Evolutionary conservation across 2,797 vertebrate genomes (phyloP).

Genomic region (Nasua narica): DNA sequence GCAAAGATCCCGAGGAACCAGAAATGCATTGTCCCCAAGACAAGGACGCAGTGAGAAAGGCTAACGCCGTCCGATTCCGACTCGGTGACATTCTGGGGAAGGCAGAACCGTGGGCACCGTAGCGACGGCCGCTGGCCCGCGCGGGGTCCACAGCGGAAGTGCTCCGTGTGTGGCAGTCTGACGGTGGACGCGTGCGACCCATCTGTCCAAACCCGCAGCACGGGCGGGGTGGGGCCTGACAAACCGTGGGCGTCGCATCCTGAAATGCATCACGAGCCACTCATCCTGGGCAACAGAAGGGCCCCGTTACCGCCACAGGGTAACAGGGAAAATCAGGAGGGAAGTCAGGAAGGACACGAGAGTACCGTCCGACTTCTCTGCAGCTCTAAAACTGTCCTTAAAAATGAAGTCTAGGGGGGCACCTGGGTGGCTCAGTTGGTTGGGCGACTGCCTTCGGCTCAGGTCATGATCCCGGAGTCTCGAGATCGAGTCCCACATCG

Average conservation of each 20-base stretch:
- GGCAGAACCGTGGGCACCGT: neutral
- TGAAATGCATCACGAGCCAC: neutral
- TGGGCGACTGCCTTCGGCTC: too few species aligned
- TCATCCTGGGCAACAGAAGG: neutral
- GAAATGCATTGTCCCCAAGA: too few species aligned
- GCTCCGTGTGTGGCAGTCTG: rapidly evolving
- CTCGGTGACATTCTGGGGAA: neutral
- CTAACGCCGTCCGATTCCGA: rapidly evolving
- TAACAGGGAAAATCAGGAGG: neutral
- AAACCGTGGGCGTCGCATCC: neutral
- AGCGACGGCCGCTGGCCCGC: neutral
- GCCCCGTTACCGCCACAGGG: neutral
- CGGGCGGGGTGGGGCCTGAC: neutral
- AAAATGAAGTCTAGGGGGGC: neutral
- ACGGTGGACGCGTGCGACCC: rapidly evolving
- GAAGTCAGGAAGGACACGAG: neutral
- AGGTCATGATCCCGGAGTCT: too few species aligned
- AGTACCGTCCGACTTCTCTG: neutral
- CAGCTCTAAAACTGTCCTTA: neutral
- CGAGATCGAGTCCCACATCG: too few species aligned
- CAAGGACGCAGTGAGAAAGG: neutral
- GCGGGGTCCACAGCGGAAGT: too few species aligned
- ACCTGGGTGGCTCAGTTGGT: too few species aligned
- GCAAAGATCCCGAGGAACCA: neutral
- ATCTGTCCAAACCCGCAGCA: neutral